Evolutionary conservation across 2,888 invertebrate genomes (phyloP).

Genomic region (Oscheius sp.): DNA sequence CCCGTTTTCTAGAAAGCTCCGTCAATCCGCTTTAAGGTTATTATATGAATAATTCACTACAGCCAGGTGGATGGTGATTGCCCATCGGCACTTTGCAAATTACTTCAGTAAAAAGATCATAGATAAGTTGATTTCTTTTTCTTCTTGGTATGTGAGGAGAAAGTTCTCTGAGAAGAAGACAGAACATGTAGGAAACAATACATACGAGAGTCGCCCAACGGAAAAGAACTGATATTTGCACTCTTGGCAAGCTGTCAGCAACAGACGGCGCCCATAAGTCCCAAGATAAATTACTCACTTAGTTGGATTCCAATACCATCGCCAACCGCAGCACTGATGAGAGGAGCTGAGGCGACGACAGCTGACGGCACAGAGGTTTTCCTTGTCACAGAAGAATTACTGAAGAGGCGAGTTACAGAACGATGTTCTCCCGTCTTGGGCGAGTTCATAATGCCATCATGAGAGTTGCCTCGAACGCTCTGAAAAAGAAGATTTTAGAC

Average conservation of each 20-base stretch:
- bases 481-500: conserved; percentile 5
- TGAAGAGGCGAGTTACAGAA: conserved; percentile 53
- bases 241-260: conserved; percentile 17
- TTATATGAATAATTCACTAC: no score
- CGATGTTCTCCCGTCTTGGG: conserved; percentile 42
- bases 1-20: no score
- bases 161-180: no score
- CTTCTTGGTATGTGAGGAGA: no score
- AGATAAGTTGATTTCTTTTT: no score
- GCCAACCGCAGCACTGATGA: conserved; percentile 61
- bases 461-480: conserved; percentile 28
- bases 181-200: no score
- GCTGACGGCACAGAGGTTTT: conserved; percentile 51
- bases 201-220: no score
- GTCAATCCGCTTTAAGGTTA: no score
- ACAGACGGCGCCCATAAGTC: conserved; percentile 8
- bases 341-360: conserved; percentile 57
- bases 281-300: conserved; percentile 51
- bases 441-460: conserved; percentile 29
- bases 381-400: conserved; percentile 47
- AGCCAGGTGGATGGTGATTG: no score
- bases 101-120: no score
- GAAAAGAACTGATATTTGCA: conserved; percentile 18
- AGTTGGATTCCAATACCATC: conserved; percentile 58
- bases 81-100: no score